Conservation (phyloP, 1,140 invertebrate species). For the Bombus waltoni region DNA sequence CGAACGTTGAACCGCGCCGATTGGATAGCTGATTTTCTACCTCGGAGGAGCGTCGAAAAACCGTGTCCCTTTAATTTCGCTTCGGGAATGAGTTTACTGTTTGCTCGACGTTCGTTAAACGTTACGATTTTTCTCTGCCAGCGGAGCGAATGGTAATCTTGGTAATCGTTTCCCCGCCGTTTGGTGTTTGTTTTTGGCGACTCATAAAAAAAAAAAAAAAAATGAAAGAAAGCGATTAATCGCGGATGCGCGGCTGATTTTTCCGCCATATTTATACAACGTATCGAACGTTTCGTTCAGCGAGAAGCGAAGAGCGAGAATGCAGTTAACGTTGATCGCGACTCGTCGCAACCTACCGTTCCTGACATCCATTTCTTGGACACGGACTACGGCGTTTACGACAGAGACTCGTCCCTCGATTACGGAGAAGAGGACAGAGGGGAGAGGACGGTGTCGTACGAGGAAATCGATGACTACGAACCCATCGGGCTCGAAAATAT, state of each 20-base stretch:
- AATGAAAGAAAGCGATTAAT: neutral
- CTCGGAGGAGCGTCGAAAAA: neutral
- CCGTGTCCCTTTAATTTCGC: conserved; percentile 3
- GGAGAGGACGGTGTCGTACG: neutral
- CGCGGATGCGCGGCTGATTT: neutral
- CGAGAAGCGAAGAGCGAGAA: no score
- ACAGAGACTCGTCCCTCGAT: conserved; percentile 15
- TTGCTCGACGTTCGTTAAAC: conserved; percentile 18
- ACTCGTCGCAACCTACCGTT: neutral
- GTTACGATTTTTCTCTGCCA: neutral
- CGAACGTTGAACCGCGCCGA: neutral
- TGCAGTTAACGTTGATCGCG: neutral
- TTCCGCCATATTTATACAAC: no score
- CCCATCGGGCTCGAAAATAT: conserved; percentile 45
- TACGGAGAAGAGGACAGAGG: conserved; percentile 13
- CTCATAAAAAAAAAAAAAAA: neutral
- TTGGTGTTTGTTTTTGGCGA: neutral
- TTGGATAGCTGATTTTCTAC: conserved; percentile 14
- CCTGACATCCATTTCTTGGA: neutral
- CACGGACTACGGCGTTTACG: neutral
- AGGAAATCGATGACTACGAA: conserved; percentile 35
- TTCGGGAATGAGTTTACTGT: conserved; percentile 15
- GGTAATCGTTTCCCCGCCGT: neutral
- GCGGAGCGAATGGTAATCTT: neutral
- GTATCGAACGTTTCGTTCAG: neutral